Evolutionary conservation across 2,113 vertebrate species (phyloP).

Genomic region (Lethenteron reissneri): DNA sequence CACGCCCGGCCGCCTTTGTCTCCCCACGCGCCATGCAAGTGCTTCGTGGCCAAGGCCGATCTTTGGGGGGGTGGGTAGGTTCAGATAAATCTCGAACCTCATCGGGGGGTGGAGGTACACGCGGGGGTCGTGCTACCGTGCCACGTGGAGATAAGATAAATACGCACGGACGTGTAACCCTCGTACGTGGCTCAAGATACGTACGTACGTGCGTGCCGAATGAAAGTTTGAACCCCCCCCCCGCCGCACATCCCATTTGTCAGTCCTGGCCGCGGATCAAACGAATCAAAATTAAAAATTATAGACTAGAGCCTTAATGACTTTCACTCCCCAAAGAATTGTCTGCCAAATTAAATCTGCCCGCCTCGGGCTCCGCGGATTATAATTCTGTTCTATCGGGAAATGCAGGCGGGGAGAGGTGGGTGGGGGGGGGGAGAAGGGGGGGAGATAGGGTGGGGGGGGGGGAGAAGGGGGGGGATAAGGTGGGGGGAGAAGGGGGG

Average conservation of each 20-base stretch:
- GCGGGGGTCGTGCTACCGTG: too few relatives aligned
- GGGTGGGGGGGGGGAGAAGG: not conserved
- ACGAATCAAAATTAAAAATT: conserved; percentile 6
- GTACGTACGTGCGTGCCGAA: too few relatives aligned
- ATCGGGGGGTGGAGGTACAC: too few relatives aligned
- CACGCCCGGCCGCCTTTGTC: too few relatives aligned
- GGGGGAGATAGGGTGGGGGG: not conserved
- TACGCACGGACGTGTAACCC: too few relatives aligned
- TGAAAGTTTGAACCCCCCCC: not conserved
- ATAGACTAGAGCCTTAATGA: conserved; percentile 4
- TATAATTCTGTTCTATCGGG: not conserved
- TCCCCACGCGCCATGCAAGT: too few relatives aligned
- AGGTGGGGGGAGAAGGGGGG: not conserved
- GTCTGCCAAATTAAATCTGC: conserved; percentile 5
- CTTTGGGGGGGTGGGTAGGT: too few relatives aligned
- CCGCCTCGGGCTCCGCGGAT: conserved; percentile 1
- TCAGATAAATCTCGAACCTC: too few relatives aligned
- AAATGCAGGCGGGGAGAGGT: not conserved
- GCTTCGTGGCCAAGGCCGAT: too few relatives aligned
- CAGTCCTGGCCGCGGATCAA: conserved; percentile 2
- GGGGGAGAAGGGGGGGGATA: not conserved
- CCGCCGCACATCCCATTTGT: not conserved
- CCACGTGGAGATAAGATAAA: too few relatives aligned
- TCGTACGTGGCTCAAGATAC: too few relatives aligned
- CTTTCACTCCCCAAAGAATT: conserved; percentile 2